phyloP scores from a whole-genome alignment of 2,888 invertebrate species.

The Oscheius sp. region DNA sequence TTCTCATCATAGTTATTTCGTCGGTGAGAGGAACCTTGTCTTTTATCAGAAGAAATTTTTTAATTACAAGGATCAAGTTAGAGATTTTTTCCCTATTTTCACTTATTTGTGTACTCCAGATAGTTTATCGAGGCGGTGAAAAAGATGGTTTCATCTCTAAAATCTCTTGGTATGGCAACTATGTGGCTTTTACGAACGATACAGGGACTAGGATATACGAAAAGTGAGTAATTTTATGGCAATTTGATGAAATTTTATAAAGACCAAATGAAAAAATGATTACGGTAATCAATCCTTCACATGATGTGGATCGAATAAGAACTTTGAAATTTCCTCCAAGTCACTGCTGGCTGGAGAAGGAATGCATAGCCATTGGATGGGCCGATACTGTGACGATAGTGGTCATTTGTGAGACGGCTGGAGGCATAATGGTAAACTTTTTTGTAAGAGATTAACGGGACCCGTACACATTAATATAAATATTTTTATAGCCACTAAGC shows the following conservation, averaged over 20 bases:
- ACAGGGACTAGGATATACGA: slow-evolving; percentile 68
- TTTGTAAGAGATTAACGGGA: not conserved
- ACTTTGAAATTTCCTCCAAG: slow-evolving; percentile 60
- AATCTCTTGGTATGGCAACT: slow-evolving; percentile 57
- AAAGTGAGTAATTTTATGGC: slow-evolving; percentile 27
- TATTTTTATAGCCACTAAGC: slow-evolving; percentile 1
- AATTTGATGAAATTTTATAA: too few relatives aligned
- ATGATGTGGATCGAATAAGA: slow-evolving; percentile 54
- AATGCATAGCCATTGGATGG: slow-evolving; percentile 67
- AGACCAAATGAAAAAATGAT: slow-evolving; percentile 38
- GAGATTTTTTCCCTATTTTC: not conserved
- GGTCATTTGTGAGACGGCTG: slow-evolving; percentile 32
- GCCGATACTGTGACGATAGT: slow-evolving; percentile 63
- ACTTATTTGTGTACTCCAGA: slow-evolving; percentile 38
- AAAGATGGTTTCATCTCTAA: slow-evolving; percentile 66
- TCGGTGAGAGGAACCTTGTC: slow-evolving; percentile 59
- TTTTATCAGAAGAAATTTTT: slow-evolving; percentile 65
- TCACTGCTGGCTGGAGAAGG: slow-evolving; percentile 56
- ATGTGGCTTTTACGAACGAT: slow-evolving; percentile 70
- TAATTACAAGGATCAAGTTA: slow-evolving; percentile 49
- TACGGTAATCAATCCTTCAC: slow-evolving; percentile 59
- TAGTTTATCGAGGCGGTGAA: slow-evolving; percentile 62
- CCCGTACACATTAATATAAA: not conserved
- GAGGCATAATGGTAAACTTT: slow-evolving; percentile 4
- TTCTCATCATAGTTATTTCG: slow-evolving; percentile 53